Conservation (phyloP, 2,113 vertebrate genomes). For the Abramis brama region DNA sequence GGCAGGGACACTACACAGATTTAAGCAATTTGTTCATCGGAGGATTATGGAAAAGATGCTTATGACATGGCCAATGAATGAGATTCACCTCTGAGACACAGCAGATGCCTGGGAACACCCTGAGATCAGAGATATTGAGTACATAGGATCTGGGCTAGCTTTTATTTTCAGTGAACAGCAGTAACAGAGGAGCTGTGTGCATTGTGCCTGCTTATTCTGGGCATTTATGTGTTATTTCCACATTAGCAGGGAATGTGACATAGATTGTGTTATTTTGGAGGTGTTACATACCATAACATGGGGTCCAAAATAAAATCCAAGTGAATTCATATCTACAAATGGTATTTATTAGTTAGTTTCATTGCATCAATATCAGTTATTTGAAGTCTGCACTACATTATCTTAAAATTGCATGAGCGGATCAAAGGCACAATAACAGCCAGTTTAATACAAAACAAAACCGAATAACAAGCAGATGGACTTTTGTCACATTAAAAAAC, state of each 20-base stretch:
- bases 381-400: conserved; percentile 5
- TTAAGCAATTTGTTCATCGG: conserved; percentile 40
- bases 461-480: conserved; percentile 42
- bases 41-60: conserved; percentile 50
- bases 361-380: not conserved
- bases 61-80: conserved; percentile 49
- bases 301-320: not conserved
- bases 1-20: conserved; percentile 38
- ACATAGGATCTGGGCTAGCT: conserved; percentile 35
- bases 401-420: conserved; percentile 39
- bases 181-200: not conserved
- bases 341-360: not conserved
- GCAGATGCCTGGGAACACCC: conserved; percentile 37
- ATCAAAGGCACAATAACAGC: conserved; percentile 39
- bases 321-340: not conserved
- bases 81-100: conserved; percentile 43
- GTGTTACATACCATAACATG: conserved; percentile 18
- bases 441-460: conserved; percentile 27
- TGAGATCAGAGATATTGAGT: not conserved
- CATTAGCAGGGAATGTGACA: conserved; percentile 36
- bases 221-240: conserved; percentile 38
- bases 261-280: not conserved
- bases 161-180: conserved; percentile 11
- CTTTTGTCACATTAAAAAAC: not conserved
- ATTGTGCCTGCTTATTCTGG: conserved; percentile 15